phyloP scores from a whole-genome alignment of 2,797 vertebrate genomes.

The Bradypus variegatus region DNA sequence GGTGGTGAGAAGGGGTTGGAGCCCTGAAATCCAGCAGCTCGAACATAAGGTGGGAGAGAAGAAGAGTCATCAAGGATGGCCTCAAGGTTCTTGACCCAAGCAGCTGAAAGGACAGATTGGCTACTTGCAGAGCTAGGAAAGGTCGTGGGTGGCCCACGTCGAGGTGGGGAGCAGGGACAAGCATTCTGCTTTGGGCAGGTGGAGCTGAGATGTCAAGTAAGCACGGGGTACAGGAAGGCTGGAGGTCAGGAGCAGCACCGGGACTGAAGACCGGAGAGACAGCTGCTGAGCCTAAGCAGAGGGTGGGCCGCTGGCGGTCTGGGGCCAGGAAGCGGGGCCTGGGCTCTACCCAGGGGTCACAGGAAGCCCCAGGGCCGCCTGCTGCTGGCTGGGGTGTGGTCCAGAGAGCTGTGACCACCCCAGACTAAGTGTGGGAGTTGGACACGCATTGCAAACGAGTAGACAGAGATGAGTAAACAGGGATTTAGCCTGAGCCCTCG shows the following conservation, averaged over 20 bases:
- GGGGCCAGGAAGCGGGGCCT: not conserved
- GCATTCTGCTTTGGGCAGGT: no score
- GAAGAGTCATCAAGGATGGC: not conserved
- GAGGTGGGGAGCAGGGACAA: not conserved
- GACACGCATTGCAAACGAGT: not conserved
- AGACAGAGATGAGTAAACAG: conserved; percentile 25
- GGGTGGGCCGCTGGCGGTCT: not conserved
- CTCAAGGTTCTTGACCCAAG: not conserved
- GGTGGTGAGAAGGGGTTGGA: not conserved
- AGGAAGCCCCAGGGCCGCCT: not conserved
- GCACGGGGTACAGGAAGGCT: not conserved
- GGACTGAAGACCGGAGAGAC: no score
- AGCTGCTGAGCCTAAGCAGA: no score
- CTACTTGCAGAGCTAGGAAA: not conserved
- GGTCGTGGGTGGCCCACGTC: not conserved
- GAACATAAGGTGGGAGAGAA: not conserved
- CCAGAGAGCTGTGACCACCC: not conserved
- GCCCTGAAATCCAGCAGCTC: not conserved
- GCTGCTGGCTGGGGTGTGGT: not conserved
- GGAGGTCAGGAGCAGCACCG: not conserved
- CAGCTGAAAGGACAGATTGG: not conserved
- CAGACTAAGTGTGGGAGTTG: not conserved
- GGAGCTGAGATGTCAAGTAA: no score
- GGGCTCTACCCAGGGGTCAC: not conserved
- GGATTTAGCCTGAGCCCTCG: not conserved